Base-by-base conservation (phyloP, 2,113 vertebrate species). In the Sphaerodactylus townsendi region DNA sequence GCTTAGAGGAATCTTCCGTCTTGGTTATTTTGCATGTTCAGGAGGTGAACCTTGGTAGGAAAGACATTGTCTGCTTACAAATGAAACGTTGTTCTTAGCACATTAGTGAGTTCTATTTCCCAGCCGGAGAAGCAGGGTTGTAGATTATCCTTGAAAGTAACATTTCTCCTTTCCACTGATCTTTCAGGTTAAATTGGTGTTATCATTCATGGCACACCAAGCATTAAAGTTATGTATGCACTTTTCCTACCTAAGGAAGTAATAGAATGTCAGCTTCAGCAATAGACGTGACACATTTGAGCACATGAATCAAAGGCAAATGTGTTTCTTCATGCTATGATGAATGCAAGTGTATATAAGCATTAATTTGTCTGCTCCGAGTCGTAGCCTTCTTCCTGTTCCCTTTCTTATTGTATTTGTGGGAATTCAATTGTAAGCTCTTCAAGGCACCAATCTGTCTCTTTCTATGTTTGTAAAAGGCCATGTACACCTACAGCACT, bases 211-310 rank as follows among this genome's bases (percentile, higher is more conserved):
- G 93, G 92, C 93, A 95, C 91, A 91, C 92, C 77, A 88, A 90
- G 89, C 93, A 94, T 94, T 96, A 93, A 95, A 95, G 94, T 91
- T 94, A 90, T 94, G 95, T 94, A 90, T 94, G 95, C 78, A 84
- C 90, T 95, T 95, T 91, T 93, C 79, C 91, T 87, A 95, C 93
- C 94, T 94, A 94, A 95, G 93, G 95, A 96, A 90, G 91, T 88
- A 91, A 89, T 23, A 82, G 90, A 64, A 76, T 84, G 90, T 90
- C 88, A 88, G 33, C 86, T 84, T 93, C 92, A 88, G 82, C 56
- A 1, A 83, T 86, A 91, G 90, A 92, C 91, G 88, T 92, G 89
- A 90, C 90, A 89, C 84, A 92, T 85, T 65, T 85, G 28, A 94
- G 90, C 82, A 76, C 79, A 80, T 88, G 83, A 89, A 90, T 86